phyloP scores from a whole-genome alignment of 2,888 invertebrate species.

The Drosophila setosimentum region DNA sequence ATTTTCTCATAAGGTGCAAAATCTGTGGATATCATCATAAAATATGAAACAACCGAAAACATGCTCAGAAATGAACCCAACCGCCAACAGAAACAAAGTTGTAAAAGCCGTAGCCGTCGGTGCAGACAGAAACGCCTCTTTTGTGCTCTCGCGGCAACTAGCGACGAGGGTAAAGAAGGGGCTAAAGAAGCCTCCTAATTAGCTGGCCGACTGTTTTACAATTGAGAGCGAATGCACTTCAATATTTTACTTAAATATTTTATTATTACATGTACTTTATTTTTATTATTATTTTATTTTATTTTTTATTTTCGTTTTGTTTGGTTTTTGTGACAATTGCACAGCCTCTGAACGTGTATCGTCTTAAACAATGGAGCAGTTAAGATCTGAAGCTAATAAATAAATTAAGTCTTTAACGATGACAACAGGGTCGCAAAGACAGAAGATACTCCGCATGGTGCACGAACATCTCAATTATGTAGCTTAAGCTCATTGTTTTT shows the following conservation, averaged over 20 bases:
- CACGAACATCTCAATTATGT: constrained; percentile 75
- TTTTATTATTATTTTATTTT: not conserved
- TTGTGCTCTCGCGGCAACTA: constrained; percentile 24
- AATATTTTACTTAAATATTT: constrained; percentile 57
- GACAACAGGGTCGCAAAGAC: constrained; percentile 55
- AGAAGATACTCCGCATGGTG: constrained; percentile 46
- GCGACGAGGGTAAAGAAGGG: not conserved
- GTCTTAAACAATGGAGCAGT: constrained; percentile 67
- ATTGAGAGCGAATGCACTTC: constrained; percentile 44
- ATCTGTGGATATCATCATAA: constrained; percentile 77
- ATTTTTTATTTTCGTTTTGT: too few species aligned
- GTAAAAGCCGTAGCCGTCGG: constrained; percentile 40
- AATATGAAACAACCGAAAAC: constrained; percentile 57
- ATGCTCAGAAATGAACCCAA: constrained; percentile 68
- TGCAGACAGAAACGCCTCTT: constrained; percentile 62
- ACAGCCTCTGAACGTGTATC: constrained; percentile 22
- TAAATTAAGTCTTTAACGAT: constrained; percentile 78
- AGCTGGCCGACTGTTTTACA: constrained; percentile 65
- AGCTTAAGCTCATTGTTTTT: constrained; percentile 74
- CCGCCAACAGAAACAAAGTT: constrained; percentile 54
- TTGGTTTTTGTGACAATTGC: constrained; percentile 11
- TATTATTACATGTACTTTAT: constrained; percentile 35
- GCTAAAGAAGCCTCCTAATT: constrained; percentile 63
- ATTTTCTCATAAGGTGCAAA: constrained; percentile 82
- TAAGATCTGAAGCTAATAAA: constrained; percentile 73